Percentiles rank a stretch among this genome's conserved stretches.
Conservation (phyloP, 1,140 invertebrate genomes). For the Drosophila gunungcola region DNA sequence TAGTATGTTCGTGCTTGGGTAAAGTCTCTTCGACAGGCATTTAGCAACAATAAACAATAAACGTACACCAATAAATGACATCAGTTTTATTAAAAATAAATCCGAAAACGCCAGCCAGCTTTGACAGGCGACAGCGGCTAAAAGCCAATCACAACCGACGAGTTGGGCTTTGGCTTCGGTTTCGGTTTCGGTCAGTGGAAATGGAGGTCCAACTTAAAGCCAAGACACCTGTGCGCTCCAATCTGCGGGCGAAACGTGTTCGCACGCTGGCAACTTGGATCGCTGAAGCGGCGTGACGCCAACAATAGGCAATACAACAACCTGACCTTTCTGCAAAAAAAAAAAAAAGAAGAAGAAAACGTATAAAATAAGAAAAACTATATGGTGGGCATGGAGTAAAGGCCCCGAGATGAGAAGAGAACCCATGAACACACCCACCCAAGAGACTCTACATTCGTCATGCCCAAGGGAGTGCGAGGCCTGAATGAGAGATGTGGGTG, state of each 20-base stretch:
- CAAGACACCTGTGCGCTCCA: slow-evolving; percentile 71
- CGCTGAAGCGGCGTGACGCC: slow-evolving; percentile 59
- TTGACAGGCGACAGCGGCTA: slow-evolving; percentile 48
- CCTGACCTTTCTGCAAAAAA: slow-evolving; percentile 63
- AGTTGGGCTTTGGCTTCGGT: slow-evolving; percentile 21
- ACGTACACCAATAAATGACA: slow-evolving; percentile 71
- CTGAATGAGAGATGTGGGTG: slow-evolving; percentile 20
- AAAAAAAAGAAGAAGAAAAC: slow-evolving; percentile 5
- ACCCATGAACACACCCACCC: slow-evolving; percentile 41
- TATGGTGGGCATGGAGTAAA: background rate
- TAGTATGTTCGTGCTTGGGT: slow-evolving; percentile 21
- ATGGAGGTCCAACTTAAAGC: slow-evolving; percentile 7
- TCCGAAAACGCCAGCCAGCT: slow-evolving; percentile 43
- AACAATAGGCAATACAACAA: slow-evolving; percentile 64
- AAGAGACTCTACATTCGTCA: slow-evolving; percentile 45
- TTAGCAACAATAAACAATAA: slow-evolving; percentile 69
- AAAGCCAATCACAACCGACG: slow-evolving; percentile 57
- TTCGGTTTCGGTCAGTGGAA: too few species aligned
- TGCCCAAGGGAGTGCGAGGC: slow-evolving; percentile 24
- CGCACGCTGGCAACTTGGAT: slow-evolving; percentile 49
- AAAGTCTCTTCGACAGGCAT: slow-evolving; percentile 42
- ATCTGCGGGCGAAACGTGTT: slow-evolving; percentile 69
- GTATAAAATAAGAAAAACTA: slow-evolving; percentile 23
- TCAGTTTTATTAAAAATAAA: slow-evolving; percentile 64
- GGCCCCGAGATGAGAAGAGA: slow-evolving; percentile 27